These are phyloP conservation scores for Plemyria rubiginata DNA, from an alignment of 2,888 invertebrate species.

Conservation along the genomic window DNA sequence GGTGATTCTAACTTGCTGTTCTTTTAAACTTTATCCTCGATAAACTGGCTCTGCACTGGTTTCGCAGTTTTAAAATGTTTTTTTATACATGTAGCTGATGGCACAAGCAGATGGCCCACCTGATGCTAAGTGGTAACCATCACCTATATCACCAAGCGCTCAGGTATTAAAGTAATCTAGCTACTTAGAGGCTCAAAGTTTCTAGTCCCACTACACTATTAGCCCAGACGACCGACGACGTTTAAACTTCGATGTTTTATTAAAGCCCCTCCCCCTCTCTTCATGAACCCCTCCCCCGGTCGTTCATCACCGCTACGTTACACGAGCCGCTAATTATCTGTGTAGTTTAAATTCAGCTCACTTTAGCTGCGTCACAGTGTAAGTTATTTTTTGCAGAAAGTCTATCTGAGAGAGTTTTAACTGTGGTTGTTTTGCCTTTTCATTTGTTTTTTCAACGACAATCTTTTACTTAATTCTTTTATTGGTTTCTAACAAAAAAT, in stretches of 20 bases:
- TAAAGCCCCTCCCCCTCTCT: slow-evolving; percentile 30
- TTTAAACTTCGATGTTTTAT: slow-evolving; percentile 35
- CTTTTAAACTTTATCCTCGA: too few species aligned
- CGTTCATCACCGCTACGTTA: slow-evolving; percentile 46
- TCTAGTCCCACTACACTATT: slow-evolving; percentile 5
- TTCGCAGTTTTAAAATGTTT: too few species aligned
- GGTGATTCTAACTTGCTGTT: not conserved
- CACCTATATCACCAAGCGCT: too few species aligned
- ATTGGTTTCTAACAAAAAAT: too few species aligned
- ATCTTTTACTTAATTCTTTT: too few species aligned
- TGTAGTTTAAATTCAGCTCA: slow-evolving; percentile 48
- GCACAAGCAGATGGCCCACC: too few species aligned
- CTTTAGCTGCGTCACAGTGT: slow-evolving; percentile 33
- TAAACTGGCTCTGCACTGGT: too few species aligned
- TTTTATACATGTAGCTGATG: too few species aligned
- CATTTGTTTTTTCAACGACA: not conserved
- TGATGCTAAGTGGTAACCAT: too few species aligned
- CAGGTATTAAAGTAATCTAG: too few species aligned
- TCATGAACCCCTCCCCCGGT: slow-evolving; percentile 17
- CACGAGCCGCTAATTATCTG: slow-evolving; percentile 49
- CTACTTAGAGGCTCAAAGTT: not conserved
- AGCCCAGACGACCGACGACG: not conserved
- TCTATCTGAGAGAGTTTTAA: not conserved
- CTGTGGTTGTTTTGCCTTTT: not conserved
- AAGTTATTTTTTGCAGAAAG: slow-evolving; percentile 7